Conservation (phyloP, 2,888 invertebrate genomes). For the Apodemia hepburni region DNA sequence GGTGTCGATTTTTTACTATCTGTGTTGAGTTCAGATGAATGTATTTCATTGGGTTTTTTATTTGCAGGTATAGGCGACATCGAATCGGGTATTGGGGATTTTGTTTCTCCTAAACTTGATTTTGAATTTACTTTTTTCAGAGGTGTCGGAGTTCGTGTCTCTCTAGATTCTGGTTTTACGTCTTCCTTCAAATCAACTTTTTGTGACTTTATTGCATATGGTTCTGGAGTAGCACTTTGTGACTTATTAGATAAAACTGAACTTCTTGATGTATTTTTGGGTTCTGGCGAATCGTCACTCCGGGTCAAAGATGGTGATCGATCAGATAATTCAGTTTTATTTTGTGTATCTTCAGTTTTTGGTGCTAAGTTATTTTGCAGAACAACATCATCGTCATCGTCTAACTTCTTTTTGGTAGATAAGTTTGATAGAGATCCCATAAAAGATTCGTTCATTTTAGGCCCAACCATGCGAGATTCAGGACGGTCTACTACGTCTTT, state of each 20-base stretch:
- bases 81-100: conserved; percentile 50
- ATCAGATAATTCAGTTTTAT: conserved; percentile 59
- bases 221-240: conserved; percentile 52
- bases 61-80: conserved; percentile 50
- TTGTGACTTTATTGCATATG: conserved; percentile 62
- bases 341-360: conserved; percentile 45
- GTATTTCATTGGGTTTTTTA: conserved; percentile 65
- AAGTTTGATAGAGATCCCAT: conserved; percentile 61
- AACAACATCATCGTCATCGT: conserved; percentile 71
- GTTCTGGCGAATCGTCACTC: conserved; percentile 74
- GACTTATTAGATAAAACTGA: conserved; percentile 46
- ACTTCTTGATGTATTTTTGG: conserved; percentile 50
- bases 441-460: conserved; percentile 74
- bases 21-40: conserved; percentile 41
- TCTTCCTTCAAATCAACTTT: conserved; percentile 53
- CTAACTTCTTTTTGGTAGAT: conserved; percentile 54
- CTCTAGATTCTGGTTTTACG: conserved; percentile 37
- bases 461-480: conserved; percentile 66
- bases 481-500: conserved; percentile 58
- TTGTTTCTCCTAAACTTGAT: conserved; percentile 53
- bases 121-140: conserved; percentile 50
- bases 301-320: conserved; percentile 72
- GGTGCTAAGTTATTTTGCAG: conserved; percentile 49
- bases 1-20: conserved; percentile 65
- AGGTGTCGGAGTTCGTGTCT: conserved; percentile 40